These are phyloP conservation scores for Augochlora pura DNA, from an alignment of 1,140 invertebrate species.

Conservation along the genomic window DNA sequence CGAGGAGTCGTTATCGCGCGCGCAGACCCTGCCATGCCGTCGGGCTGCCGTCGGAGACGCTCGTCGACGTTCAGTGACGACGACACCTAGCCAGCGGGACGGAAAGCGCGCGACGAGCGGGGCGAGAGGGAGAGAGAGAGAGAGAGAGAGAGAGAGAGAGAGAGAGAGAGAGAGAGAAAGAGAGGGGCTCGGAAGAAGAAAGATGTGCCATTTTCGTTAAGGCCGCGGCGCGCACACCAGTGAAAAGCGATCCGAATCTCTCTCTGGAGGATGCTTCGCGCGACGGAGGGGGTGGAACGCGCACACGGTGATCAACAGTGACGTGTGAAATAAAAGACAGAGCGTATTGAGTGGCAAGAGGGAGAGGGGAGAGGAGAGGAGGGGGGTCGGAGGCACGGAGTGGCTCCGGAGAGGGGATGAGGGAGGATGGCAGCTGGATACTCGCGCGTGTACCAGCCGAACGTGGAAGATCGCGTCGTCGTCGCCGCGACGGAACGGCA, in stretches of 20 bases:
- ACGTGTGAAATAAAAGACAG: not conserved
- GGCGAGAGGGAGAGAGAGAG: slow-evolving; percentile 10
- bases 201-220: too few species aligned
- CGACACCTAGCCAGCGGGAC: slow-evolving; percentile 32
- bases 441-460: slow-evolving; percentile 16
- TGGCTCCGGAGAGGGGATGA: not conserved
- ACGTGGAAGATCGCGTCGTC: slow-evolving; percentile 32
- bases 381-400: not conserved
- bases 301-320: slow-evolving; percentile 32
- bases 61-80: slow-evolving; percentile 28
- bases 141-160: too few species aligned
- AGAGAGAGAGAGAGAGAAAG: slow-evolving; percentile 7
- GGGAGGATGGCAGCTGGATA: slow-evolving; percentile 28
- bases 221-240: too few species aligned
- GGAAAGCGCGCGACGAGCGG: not conserved
- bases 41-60: slow-evolving; percentile 35
- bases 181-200: too few species aligned
- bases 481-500: slow-evolving; percentile 21
- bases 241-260: too few species aligned
- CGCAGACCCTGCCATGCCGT: slow-evolving; percentile 37
- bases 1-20: slow-evolving; percentile 4
- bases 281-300: not conserved
- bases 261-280: not conserved
- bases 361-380: not conserved
- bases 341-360: not conserved